Evolutionary conservation across 2,797 vertebrate species (phyloP), one percentile per base, ranked within the genome.

Genomic region (Falco rusticolus): DNA sequence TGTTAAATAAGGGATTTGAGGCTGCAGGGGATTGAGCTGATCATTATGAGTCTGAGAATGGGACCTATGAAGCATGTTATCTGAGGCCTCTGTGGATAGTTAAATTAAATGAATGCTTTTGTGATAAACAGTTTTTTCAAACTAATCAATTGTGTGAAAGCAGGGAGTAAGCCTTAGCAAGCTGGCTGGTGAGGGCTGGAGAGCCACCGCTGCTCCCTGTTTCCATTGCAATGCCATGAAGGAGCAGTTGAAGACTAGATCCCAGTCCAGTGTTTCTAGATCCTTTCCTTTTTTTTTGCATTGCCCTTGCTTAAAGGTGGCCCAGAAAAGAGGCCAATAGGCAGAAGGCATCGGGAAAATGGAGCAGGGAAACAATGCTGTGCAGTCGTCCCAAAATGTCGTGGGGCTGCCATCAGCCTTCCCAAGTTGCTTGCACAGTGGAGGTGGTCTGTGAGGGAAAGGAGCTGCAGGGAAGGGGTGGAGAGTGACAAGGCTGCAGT

Each of bases 91-190:
- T 16, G 25, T 95, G 95, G 96, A 92, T 78, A 93, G 94, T 92
- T 97, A 97, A 96, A 96, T 97, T 96, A 97, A 97, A 96, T 81
- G 68, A 94, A 90, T 97, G 93, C 89, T 95, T 95, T 98, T 97
- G 75, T 93, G 91, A 95, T 97, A 95, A 97, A 97, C 77, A 87
- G 87, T 72, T 92, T 93, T 94, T 94, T 95, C 87, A 69, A 94
- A 83, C 89, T 96, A 94, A 97, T 97, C 96, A 95, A 76, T 97
- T 92, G 88, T 91, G 85, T 91, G 88, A 96, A 96, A 97, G 90
- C 59, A 84, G 81, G 89, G 90, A 72, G 84, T 90, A 69, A 95
- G 75, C 59, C 84, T 76, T 79, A 95, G 87, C 57, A 65, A 82
- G 72, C 82, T 96, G 83, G 84, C 92, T 78, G 41, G 70, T 24